Percentiles rank a stretch among this genome's conserved stretches.
Conservation (phyloP, 2,888 invertebrate species). For the Trichopoda pennipes region DNA sequence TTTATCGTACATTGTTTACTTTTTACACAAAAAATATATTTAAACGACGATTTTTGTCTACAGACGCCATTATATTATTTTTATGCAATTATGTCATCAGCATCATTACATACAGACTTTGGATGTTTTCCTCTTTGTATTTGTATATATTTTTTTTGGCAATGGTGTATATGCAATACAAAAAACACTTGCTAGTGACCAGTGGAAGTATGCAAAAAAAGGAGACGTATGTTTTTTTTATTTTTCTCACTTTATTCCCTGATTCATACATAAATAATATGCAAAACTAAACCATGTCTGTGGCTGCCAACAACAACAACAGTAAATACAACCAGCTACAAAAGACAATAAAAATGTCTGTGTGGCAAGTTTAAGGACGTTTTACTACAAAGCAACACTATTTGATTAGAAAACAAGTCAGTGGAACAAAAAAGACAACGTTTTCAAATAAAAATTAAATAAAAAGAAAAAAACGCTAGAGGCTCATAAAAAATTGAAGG, state of each 20-base stretch:
- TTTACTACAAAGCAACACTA: slow-evolving; percentile 1
- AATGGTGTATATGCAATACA: slow-evolving; percentile 24
- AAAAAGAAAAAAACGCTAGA: background rate
- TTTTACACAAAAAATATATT: background rate
- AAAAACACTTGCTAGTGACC: slow-evolving; percentile 50
- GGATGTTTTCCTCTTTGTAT: slow-evolving; percentile 1
- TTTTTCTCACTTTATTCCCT: slow-evolving; percentile 22
- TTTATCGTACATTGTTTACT: background rate
- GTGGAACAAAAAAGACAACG: background rate
- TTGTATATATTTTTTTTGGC: slow-evolving; percentile 20
- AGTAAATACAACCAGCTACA: slow-evolving; percentile 23
- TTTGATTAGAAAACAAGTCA: background rate
- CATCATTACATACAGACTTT: slow-evolving; percentile 41
- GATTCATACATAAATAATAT: slow-evolving; percentile 50
- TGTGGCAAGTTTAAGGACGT: slow-evolving; percentile 66
- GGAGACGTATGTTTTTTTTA: slow-evolving; percentile 28
- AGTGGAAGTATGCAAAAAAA: slow-evolving; percentile 17
- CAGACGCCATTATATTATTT: slow-evolving; percentile 26
- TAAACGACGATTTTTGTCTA: background rate
- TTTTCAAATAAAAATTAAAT: slow-evolving; percentile 1
- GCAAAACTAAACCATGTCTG: slow-evolving; percentile 51
- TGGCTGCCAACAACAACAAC: slow-evolving; percentile 37
- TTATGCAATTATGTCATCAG: slow-evolving; percentile 46
- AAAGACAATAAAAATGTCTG: slow-evolving; percentile 57
- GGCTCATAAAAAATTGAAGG: background rate